These are phyloP conservation scores for Scaptomyza polygonia DNA, from an alignment of 2,888 invertebrate genomes.

Conservation along the genomic window DNA sequence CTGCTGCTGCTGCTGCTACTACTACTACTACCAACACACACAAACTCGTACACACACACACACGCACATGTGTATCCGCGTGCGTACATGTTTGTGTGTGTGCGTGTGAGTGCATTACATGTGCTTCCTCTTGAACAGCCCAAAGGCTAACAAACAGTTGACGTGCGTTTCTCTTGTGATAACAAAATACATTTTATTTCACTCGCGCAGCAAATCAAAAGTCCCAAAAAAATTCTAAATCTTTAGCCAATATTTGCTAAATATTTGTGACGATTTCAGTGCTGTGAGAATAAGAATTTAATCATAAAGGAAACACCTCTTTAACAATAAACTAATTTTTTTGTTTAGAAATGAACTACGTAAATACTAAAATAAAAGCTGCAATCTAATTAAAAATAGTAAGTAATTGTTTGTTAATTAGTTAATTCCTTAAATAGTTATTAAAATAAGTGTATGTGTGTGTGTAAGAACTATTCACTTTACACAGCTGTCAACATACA, in stretches of 20 bases:
- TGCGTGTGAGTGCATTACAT: conserved; percentile 46
- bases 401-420: conserved; percentile 9
- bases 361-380: background rate
- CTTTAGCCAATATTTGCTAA: conserved; percentile 30
- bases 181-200: conserved; percentile 46
- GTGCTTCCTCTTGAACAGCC: conserved; percentile 55
- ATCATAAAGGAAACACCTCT: conserved; percentile 1
- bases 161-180: conserved; percentile 71
- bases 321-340: too few relatives aligned
- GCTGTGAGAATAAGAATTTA: conserved; percentile 53
- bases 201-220: conserved; percentile 27
- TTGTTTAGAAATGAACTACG: conserved; percentile 9
- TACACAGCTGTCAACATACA: too few relatives aligned
- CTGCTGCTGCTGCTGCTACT: conserved; percentile 48
- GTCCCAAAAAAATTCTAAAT: conserved; percentile 10
- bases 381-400: conserved; percentile 11
- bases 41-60: conserved; percentile 33
- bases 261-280: conserved; percentile 44
- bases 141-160: conserved; percentile 57
- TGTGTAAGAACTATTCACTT: too few relatives aligned
- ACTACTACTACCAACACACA: conserved; percentile 39
- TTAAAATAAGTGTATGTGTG: too few relatives aligned
- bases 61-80: conserved; percentile 16
- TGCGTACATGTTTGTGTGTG: conserved; percentile 7
- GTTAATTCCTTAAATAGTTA: too few relatives aligned